These are phyloP conservation scores for Meda fulgida DNA, from an alignment of 2,797 vertebrate species.

Conservation along the genomic window DNA sequence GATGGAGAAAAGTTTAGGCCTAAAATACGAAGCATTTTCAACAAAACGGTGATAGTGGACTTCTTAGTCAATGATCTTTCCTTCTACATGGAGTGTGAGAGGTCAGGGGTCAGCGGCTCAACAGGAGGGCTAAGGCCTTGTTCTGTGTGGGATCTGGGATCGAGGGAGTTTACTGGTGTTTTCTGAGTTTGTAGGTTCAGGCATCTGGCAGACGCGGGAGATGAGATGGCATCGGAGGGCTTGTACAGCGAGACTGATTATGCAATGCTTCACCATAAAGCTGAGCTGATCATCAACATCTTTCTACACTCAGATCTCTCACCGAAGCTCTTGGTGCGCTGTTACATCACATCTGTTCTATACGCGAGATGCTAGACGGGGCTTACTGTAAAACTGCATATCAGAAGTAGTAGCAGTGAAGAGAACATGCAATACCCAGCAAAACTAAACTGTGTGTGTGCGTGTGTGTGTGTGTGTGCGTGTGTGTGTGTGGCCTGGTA, in stretches of 20 bases:
- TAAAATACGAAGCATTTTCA: slow-evolving; percentile 62
- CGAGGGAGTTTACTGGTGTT: slow-evolving; percentile 38
- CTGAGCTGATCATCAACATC: slow-evolving; percentile 68
- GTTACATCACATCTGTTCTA: too few relatives aligned
- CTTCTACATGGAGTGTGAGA: slow-evolving; percentile 77
- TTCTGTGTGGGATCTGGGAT: neutral
- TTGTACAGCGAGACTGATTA: slow-evolving; percentile 58
- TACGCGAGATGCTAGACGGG: too few relatives aligned
- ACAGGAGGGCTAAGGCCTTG: neutral
- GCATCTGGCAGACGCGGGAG: slow-evolving; percentile 66
- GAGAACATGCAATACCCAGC: neutral
- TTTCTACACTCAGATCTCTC: slow-evolving; percentile 71
- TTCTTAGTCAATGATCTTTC: slow-evolving; percentile 71
- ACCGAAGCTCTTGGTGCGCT: slow-evolving; percentile 71
- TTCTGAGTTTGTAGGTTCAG: slow-evolving; percentile 64
- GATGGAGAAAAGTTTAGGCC: slow-evolving; percentile 17
- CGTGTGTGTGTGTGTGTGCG: neutral
- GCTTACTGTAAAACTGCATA: neutral
- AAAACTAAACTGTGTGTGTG: too few relatives aligned
- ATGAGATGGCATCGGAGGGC: slow-evolving; percentile 43
- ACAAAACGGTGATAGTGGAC: slow-evolving; percentile 64
- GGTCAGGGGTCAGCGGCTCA: slow-evolving; percentile 61
- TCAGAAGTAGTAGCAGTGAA: neutral
- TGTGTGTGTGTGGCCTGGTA: neutral
- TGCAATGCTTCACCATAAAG: slow-evolving; percentile 69